Evolutionary conservation across 2,797 vertebrate species (phyloP), one percentile per base, ranked within the genome.

Genomic region (Distichodus sexfasciatus): DNA sequence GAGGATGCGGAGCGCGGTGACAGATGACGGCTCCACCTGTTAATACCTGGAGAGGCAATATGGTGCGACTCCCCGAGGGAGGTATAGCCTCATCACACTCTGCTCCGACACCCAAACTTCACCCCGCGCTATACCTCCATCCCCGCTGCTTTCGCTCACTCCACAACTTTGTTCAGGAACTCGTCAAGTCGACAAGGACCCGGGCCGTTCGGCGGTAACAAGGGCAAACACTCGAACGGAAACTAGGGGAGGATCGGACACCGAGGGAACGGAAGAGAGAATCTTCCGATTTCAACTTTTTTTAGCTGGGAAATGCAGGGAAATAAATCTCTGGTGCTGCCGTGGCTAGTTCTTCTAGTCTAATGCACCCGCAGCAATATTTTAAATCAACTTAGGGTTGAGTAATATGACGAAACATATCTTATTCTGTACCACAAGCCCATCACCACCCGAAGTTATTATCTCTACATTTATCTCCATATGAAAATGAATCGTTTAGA

Each of bases 11-110:
- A 66, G 71, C 35, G 38, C 64, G 23, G 58, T 35, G 65, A 65
- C 79, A 84, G 79, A 80, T 78, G 76, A 81, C 77, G 72, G 69
- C 67, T 74, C 71, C 81, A 82, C 76, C 79, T 82, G 82, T 78
- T 82, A 74, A 47, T 47, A 66, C 47, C 66, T 66, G 48, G 50
- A 74, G 72, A 76, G 41, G 73, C 79, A 83, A 79, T 76, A 83
- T 76, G 71, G 78, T 62, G 35, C 26, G 35, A 51, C 44, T 73
- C 74, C 77, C 77, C 12, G 35, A 69, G 74, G 74, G 77, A 81
- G 68, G 67, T 76, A 23, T 72, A 63, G 68, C 66, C 70, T 74
- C 58, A 35, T 75, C 64, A 76, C 14, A 12, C 46, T 54, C 28
- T 54, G 61, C 62, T 65, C 19, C 24, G 35, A 38, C 60, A 72